Percentiles rank a stretch among this genome's conserved stretches.
These are phyloP conservation scores for Chiloscyllium punctatum DNA, from an alignment of 2,797 vertebrate genomes.

Conservation along the genomic window DNA sequence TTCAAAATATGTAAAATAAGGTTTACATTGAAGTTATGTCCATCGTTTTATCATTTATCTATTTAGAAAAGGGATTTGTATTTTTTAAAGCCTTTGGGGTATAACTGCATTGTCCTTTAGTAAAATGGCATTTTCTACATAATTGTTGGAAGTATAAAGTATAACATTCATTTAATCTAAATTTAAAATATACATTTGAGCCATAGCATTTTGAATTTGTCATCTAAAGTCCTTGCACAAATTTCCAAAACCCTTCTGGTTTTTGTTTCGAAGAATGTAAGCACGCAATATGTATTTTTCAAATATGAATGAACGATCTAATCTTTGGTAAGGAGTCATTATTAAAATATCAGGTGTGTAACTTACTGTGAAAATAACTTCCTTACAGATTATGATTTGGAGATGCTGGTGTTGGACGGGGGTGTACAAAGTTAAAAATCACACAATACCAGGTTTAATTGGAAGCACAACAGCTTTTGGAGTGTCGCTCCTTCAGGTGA, in stretches of 20 bases:
- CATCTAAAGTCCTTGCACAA: not conserved
- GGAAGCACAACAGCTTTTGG: too few species aligned
- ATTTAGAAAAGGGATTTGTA: conserved; percentile 33
- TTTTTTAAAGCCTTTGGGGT: conserved; percentile 13
- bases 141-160: not conserved
- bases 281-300: not conserved
- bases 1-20: conserved; percentile 32
- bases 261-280: not conserved
- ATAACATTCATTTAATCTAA: not conserved
- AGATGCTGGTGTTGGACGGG: too few species aligned
- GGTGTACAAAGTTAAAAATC: too few species aligned
- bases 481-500: too few species aligned
- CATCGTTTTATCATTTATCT: conserved; percentile 33
- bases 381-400: not conserved
- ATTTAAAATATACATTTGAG: not conserved
- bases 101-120: conserved; percentile 1
- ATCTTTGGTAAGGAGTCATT: not conserved
- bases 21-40: conserved; percentile 24
- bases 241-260: not conserved
- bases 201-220: not conserved
- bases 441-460: too few species aligned
- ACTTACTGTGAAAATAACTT: not conserved
- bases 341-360: not conserved
- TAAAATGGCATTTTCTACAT: not conserved
- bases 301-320: not conserved